Percentiles rank a stretch among this genome's conserved stretches.
phyloP scores from a whole-genome alignment of 1,140 invertebrate genomes.

The Bombus confusus region DNA sequence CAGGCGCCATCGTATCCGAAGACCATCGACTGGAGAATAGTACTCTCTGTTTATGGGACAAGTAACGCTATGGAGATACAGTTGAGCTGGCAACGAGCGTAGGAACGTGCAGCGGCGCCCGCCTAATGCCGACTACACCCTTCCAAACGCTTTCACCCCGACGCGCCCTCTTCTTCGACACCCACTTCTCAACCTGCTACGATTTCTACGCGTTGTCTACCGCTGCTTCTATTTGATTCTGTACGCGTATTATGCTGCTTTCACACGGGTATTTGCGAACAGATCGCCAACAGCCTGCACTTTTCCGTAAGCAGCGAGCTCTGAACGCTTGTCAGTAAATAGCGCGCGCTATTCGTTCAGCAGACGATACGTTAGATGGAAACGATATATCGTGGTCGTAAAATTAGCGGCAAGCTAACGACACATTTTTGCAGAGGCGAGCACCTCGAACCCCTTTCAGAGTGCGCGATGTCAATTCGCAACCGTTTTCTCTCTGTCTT shows the following conservation, averaged over 20 bases:
- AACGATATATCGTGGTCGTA: no score
- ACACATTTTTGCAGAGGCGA: no score
- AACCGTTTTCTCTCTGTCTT: no score
- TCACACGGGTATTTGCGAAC: background rate
- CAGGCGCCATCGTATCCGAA: conserved; percentile 78
- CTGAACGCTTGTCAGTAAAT: no score
- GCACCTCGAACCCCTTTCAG: no score
- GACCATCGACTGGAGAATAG: conserved; percentile 80
- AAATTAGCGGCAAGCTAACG: no score
- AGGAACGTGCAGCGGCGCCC: conserved; percentile 61
- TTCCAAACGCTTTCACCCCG: conserved; percentile 40
- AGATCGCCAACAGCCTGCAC: background rate
- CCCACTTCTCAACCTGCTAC: conserved; percentile 44
- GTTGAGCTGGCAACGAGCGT: conserved; percentile 76
- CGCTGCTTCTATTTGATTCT: background rate
- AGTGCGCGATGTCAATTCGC: no score
- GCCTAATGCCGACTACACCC: conserved; percentile 54
- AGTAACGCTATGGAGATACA: conserved; percentile 79
- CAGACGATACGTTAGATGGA: no score
- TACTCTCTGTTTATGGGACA: conserved; percentile 78
- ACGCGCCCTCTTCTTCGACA: conserved; percentile 44
- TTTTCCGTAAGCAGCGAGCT: no score
- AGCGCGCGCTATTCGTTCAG: no score
- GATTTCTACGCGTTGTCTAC: conserved; percentile 31
- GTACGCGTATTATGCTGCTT: background rate